These are phyloP conservation scores for Pygoscelis adeliae DNA, from an alignment of 2,113 vertebrate genomes.

Conservation along the genomic window DNA sequence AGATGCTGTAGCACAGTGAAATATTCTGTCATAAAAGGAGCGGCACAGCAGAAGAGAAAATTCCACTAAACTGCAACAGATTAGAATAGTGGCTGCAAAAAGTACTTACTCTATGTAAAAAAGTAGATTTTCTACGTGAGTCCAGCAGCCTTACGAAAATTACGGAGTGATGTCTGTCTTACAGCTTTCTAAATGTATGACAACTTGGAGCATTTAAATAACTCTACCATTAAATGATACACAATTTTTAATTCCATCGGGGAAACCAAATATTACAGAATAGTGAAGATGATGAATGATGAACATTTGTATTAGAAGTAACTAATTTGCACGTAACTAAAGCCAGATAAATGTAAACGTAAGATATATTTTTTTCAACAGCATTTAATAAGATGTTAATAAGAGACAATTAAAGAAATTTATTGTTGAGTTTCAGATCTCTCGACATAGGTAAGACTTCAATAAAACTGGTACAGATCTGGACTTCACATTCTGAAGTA, in stretches of 20 bases:
- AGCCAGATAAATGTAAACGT: not conserved
- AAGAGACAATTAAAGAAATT: conserved; percentile 57
- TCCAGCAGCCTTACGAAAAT: not conserved
- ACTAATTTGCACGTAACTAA: not conserved
- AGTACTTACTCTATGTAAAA: rapidly evolving
- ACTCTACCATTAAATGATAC: not conserved
- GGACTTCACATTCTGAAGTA: conserved; percentile 35
- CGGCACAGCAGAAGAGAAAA: not conserved
- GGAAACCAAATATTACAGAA: not conserved
- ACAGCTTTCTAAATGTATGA: not conserved
- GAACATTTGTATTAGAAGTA: not conserved
- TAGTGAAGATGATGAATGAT: not conserved
- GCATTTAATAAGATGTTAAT: conserved; percentile 41
- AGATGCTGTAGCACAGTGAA: not conserved
- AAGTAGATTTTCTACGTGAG: not conserved
- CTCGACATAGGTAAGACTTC: conserved; percentile 6
- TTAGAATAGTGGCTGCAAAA: not conserved
- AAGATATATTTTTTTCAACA: not conserved
- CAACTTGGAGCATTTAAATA: not conserved
- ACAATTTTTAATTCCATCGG: not conserved
- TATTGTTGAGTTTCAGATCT: conserved; percentile 23
- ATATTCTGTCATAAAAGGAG: not conserved
- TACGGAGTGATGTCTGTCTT: not conserved
- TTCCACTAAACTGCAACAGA: not conserved
- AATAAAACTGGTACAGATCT: not conserved